Conservation (phyloP, 64 coral and sea anemone genomes). For the Anthopleura sola region DNA sequence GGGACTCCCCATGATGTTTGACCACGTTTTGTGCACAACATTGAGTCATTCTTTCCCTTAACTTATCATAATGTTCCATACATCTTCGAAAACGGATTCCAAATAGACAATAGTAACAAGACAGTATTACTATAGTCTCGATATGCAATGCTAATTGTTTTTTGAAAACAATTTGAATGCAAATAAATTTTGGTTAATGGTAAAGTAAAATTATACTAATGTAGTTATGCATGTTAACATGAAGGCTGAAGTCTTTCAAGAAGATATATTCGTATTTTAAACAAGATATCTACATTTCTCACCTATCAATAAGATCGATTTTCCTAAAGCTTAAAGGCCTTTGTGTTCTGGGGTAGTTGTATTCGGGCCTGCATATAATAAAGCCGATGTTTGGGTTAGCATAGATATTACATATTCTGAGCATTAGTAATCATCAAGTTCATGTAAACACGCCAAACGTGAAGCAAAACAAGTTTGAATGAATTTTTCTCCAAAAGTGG, state of each 20-base stretch:
- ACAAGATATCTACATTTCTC: not conserved
- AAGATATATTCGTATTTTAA: not conserved
- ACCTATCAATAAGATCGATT: slow-evolving; percentile 11
- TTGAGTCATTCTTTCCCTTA: not conserved
- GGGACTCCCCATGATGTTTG: not conserved
- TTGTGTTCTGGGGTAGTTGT: not conserved
- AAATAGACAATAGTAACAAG: too few species aligned
- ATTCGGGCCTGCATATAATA: not conserved
- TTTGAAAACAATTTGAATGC: not conserved
- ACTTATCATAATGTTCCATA: not conserved
- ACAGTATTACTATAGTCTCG: not conserved
- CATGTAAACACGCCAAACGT: not conserved
- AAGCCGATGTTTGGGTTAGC: not conserved
- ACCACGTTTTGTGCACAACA: not conserved
- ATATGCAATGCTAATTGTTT: not conserved
- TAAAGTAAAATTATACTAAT: not conserved
- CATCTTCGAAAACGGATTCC: not conserved
- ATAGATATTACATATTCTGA: not conserved
- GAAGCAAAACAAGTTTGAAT: not conserved
- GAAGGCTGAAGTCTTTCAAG: not conserved
- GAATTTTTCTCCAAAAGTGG: not conserved
- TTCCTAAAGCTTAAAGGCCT: slow-evolving; percentile 7
- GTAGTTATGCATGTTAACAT: not conserved
- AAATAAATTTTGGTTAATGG: not conserved
- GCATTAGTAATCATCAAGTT: not conserved